These are phyloP conservation scores for Ctenomys sociabilis DNA, from an alignment of 2,113 vertebrate genomes.

Conservation along the genomic window DNA sequence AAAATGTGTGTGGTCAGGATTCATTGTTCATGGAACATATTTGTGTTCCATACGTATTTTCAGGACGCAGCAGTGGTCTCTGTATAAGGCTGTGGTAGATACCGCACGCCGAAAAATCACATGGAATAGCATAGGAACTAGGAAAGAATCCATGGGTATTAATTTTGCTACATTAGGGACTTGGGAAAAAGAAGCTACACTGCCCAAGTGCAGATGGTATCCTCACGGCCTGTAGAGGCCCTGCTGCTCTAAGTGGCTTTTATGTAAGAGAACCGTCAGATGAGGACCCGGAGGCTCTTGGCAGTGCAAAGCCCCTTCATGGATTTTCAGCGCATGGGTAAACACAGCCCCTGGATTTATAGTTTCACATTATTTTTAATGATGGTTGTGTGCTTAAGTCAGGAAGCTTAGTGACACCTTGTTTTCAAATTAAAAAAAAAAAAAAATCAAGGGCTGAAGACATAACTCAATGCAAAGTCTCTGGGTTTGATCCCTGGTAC, in stretches of 20 bases:
- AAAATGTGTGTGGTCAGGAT: background rate
- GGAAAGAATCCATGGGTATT: background rate
- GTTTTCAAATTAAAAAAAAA: background rate
- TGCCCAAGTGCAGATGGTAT: background rate
- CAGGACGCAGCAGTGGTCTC: rapidly evolving
- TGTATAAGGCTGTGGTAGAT: rapidly evolving
- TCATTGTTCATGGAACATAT: rapidly evolving
- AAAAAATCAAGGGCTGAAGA: background rate
- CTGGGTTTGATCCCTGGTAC: background rate
- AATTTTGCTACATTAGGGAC: background rate
- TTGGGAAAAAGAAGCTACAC: background rate
- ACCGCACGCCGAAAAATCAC: background rate
- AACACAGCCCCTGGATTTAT: background rate
- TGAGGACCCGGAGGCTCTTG: too few relatives aligned
- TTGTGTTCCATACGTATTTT: background rate
- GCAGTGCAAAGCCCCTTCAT: background rate
- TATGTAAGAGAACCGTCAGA: background rate
- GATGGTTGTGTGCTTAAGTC: background rate
- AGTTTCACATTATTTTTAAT: background rate
- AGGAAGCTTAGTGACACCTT: background rate
- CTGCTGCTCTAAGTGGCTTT: rapidly evolving
- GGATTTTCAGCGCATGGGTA: rapidly evolving
- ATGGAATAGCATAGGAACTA: background rate
- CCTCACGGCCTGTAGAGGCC: background rate
- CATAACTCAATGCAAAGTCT: background rate